A percentile compares a stretch with the other conserved stretches of the same genome.
These are phyloP conservation scores for Gobio gobio DNA, from an alignment of 2,113 vertebrate genomes.

Conservation along the genomic window DNA sequence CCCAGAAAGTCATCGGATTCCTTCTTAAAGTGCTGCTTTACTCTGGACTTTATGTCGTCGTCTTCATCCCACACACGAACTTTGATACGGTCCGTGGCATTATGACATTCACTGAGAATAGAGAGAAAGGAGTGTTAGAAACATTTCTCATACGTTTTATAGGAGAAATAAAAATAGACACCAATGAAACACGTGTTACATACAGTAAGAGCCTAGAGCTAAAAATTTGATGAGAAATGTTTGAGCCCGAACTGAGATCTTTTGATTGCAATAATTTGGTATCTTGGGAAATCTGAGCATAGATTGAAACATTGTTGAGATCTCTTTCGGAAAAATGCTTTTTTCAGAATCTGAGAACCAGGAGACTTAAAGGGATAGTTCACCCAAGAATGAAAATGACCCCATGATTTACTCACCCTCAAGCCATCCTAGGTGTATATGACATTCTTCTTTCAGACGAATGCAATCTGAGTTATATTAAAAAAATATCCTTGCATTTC, in stretches of 20 bases:
- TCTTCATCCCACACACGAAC: slow-evolving; percentile 99
- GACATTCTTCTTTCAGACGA: too few species aligned
- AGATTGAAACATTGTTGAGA: too few species aligned
- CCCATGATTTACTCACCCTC: too few species aligned
- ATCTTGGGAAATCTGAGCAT: not conserved
- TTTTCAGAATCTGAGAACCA: not conserved
- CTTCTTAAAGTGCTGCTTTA: slow-evolving; percentile 98
- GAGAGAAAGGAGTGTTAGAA: not conserved
- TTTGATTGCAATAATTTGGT: not conserved
- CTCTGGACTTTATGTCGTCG: slow-evolving; percentile 96
- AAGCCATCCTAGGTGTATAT: too few species aligned
- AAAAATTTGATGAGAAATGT: not conserved
- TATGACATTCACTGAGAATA: slow-evolving; percentile 90
- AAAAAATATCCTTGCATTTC: too few species aligned
- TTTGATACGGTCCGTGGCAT: slow-evolving; percentile 97
- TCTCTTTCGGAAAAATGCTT: too few species aligned
- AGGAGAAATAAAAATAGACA: not conserved
- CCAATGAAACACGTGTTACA: not conserved
- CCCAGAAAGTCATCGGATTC: slow-evolving; percentile 97
- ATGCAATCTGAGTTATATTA: too few species aligned
- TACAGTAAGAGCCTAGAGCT: not conserved
- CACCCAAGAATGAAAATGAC: too few species aligned
- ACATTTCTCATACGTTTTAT: not conserved
- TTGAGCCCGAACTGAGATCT: not conserved
- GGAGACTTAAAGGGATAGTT: not conserved